A percentile compares a stretch with the other conserved stretches of the same genome.
Evolutionary conservation across 2,113 vertebrate species (phyloP).

Genomic region (Odontesthes bonariensis): DNA sequence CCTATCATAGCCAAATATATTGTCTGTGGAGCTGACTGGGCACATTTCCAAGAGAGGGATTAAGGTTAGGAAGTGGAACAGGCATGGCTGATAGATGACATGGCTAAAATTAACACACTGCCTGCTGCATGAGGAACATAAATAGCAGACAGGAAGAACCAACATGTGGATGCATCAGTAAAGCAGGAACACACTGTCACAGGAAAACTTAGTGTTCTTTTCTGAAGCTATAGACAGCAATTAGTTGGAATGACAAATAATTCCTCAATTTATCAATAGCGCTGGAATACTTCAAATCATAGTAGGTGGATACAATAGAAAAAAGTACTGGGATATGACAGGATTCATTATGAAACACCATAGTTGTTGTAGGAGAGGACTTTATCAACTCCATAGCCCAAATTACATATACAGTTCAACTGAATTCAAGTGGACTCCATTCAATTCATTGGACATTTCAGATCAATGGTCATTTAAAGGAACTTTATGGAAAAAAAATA

Average conservation of each 20-base stretch:
- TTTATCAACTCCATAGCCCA: background rate
- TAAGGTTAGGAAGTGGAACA: slow-evolving; percentile 79
- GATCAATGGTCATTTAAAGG: background rate
- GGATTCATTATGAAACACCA: background rate
- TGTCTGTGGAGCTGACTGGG: slow-evolving; percentile 53
- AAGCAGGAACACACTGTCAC: slow-evolving; percentile 24
- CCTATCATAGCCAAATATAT: slow-evolving; percentile 34
- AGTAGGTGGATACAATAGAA: background rate
- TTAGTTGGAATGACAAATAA: background rate
- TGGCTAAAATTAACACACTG: slow-evolving; percentile 80
- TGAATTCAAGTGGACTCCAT: too few species aligned
- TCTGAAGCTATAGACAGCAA: background rate
- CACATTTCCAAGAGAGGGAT: slow-evolving; percentile 67
- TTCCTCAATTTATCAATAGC: background rate
- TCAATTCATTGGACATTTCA: background rate
- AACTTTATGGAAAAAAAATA: background rate
- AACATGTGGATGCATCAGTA: slow-evolving; percentile 37
- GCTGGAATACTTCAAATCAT: background rate
- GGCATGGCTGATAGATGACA: slow-evolving; percentile 76
- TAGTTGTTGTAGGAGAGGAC: background rate
- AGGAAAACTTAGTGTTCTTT: slow-evolving; percentile 3
- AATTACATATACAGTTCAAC: background rate
- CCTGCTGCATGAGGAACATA: slow-evolving; percentile 72
- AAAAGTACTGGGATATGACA: background rate
- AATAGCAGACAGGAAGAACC: slow-evolving; percentile 73